Evolutionary conservation across 2,888 invertebrate species (phyloP), one percentile per base, ranked within the genome.

Genomic region (Xestoiulus laeticollis): DNA sequence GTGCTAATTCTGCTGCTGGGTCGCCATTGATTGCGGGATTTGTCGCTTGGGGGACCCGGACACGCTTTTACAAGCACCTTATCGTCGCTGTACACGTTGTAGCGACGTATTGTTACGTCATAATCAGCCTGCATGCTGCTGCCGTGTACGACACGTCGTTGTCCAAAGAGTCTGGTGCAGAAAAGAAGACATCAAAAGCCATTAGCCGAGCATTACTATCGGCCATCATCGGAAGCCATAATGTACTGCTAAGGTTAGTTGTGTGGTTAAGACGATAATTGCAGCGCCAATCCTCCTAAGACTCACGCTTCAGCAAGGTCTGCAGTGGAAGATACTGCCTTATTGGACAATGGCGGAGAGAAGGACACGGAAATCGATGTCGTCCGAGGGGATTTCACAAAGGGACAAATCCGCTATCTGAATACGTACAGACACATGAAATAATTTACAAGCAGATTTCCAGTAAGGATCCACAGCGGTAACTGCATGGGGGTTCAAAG

Each of bases 161-260:
- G 38, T 85, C 44, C 44, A 44, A 44, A 85, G 22, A 85, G 43
- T 85, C 19, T 44, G 6, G 22, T 4, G 84, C 38, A 85, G 30
- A 85, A 44, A 85, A 85, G 85, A 85, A 44, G 85, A 85, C 85
- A 85, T 85, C 85, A 85, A 85, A 59, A 85, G 44, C 85, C 85
- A 85, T 85, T 85, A 85, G 85, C 85, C 85, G 43, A 85, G 85
- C 85, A 48, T 85, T 85, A 85, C 85, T 85, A 85, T 85, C 85
- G 43, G 85, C 38, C 85, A 85, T 85, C 44, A 85, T 85, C 85
- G 22, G 85, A 85, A 85, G 48, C 44, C 84, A 33, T 84, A 84
- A 84, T 84, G 38, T 84, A 84, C 84, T 59, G 59, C 84, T 33
- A 84, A 84, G 85, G 85, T 44, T 85, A 43, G 85, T 85, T 44